phyloP scores from a whole-genome alignment of 2,888 invertebrate species.

The Hydriomena furcata region DNA sequence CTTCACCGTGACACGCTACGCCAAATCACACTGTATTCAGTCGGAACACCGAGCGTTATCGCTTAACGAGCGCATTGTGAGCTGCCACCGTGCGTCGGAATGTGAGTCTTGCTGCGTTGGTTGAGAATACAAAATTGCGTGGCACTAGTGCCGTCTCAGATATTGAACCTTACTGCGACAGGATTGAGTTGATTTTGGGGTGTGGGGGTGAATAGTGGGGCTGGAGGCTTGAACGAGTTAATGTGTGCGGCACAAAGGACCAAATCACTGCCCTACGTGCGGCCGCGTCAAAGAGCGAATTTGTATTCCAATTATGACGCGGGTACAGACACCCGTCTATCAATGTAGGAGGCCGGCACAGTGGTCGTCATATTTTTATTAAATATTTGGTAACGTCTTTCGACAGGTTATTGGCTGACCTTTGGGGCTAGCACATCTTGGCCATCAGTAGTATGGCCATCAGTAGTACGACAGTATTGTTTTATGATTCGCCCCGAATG shows the following conservation, averaged over 20 bases:
- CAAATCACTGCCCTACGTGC: constrained; percentile 78
- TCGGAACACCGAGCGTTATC: constrained; percentile 49
- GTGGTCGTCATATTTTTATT: constrained; percentile 34
- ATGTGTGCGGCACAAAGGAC: constrained; percentile 82
- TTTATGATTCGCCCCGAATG: too few relatives aligned
- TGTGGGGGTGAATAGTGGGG: constrained; percentile 49
- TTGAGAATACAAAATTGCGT: constrained; percentile 34
- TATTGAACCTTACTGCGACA: constrained; percentile 34
- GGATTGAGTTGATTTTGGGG: constrained; percentile 51
- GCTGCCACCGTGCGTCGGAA: constrained; percentile 17
- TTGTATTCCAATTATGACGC: constrained; percentile 82
- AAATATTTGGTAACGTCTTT: not conserved
- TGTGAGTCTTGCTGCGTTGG: constrained; percentile 33
- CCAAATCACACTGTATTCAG: constrained; percentile 46
- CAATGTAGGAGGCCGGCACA: constrained; percentile 44
- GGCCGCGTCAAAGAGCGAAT: constrained; percentile 77
- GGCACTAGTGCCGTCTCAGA: constrained; percentile 13
- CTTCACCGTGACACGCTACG: constrained; percentile 47
- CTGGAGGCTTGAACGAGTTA: constrained; percentile 77
- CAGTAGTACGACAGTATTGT: too few relatives aligned
- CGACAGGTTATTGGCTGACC: not conserved
- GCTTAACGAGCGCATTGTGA: constrained; percentile 20
- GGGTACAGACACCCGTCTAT: constrained; percentile 48
- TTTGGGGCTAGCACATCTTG: too few relatives aligned
- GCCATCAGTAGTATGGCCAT: too few relatives aligned